These are phyloP conservation scores for Gerris lacustris DNA, from an alignment of 2,888 invertebrate genomes.

Conservation along the genomic window DNA sequence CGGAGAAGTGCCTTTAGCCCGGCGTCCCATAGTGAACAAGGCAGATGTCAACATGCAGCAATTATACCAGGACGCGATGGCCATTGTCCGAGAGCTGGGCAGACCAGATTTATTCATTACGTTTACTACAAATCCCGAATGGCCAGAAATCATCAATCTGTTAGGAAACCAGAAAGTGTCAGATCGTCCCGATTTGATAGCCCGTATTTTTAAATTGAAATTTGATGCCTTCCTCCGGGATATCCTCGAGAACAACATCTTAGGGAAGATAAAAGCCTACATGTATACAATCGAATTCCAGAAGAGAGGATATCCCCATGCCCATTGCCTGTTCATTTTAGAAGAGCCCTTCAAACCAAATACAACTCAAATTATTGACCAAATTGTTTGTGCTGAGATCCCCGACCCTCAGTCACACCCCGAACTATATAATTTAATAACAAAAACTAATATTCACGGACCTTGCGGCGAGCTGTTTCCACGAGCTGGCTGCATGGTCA, in stretches of 20 bases:
- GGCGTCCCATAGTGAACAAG: too few relatives aligned
- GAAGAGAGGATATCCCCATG: background rate
- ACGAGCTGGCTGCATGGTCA: background rate
- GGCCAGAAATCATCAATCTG: background rate
- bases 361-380: background rate
- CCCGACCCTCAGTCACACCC: background rate
- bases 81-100: background rate
- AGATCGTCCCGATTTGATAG: background rate
- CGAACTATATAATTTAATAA: background rate
- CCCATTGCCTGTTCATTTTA: background rate
- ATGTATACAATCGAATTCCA: constrained; percentile 1
- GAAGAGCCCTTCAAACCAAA: background rate
- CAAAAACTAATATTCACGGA: background rate
- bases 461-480: background rate
- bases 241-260: background rate
- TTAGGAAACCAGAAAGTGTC: background rate
- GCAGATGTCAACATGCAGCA: background rate
- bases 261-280: background rate
- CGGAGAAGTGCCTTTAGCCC: too few relatives aligned
- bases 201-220: background rate
- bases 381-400: background rate
- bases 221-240: background rate
- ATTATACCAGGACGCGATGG: constrained; percentile 2
- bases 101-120: background rate
- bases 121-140: background rate